Base-by-base conservation (phyloP, 2,113 vertebrate genomes). In the Kryptolebias marmoratus region DNA sequence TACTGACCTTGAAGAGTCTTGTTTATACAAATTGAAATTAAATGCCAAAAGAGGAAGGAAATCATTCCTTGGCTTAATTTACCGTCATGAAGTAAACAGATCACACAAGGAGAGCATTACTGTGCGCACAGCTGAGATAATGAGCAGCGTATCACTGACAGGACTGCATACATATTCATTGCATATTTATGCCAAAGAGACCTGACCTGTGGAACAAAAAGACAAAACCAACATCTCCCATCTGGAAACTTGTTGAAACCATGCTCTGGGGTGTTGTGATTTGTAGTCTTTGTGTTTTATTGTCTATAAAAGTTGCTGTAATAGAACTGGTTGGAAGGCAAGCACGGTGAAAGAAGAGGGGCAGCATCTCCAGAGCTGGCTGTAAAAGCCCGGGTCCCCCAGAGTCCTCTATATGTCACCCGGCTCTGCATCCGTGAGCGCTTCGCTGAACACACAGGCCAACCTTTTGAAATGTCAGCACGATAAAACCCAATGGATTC, bases 381-480 rank as follows among this genome's bases (percentile, higher is more conserved):
- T 83, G 80, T 92, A 88, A 90, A 91, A 91, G 79, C 71, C 67
- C 30, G 52, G 55, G 63, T 87, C 87, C 39, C 84, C 86, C 27
- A 22, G 67, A 71, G 77, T 73, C 71, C 81, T 69, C 77, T 76
- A 82, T 89, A 85, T 85, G 88, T 90, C 88, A 91, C 74, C 87
- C 81, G 64, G 87, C 78, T 76, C 86, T 76, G 85, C 77, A 65
- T 89, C 80, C 69, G 72, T 74, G 75, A 70, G 81, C 72, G 42
- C 44, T 63, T 71, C 16, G 75, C 71, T 6, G 30, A 78, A 63
- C 85, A 83, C 86, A 73, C 79, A 67, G 77, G 80, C 77, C 90
- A 92, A 93, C 91, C 92, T 93, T 93, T 94, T 76, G 82, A 95
- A 95, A 95, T 94, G 92, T 94, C 93, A 93, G 82, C 52, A 54